phyloP scores from a whole-genome alignment of 30 jellyfish, hydroid and myxozoan species.

The Cassiopea xamachana region DNA sequence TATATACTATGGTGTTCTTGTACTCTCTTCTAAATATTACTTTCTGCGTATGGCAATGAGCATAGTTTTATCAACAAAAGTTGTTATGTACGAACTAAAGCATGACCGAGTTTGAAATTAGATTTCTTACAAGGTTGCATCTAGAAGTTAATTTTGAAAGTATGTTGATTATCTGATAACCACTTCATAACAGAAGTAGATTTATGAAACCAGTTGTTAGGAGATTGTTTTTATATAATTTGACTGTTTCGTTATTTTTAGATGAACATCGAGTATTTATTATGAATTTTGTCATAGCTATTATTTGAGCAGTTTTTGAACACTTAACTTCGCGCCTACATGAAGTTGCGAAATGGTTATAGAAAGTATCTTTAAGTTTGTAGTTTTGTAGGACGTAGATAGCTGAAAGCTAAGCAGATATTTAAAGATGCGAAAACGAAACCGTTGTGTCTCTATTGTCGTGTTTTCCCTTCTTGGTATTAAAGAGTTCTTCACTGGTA shows the following conservation, averaged over 20 bases:
- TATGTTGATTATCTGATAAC: background rate
- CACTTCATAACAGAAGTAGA: background rate
- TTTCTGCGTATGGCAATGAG: background rate
- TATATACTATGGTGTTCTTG: background rate
- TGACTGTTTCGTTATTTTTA: background rate
- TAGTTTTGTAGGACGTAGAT: background rate
- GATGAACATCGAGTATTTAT: background rate
- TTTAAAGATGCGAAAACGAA: too few relatives aligned
- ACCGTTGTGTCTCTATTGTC: too few relatives aligned
- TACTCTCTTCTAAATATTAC: background rate
- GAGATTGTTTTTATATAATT: background rate
- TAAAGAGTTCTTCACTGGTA: too few relatives aligned
- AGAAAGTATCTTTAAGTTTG: background rate
- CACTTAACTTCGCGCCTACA: background rate
- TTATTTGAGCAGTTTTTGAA: background rate
- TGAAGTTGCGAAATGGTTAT: background rate
- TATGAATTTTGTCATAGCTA: background rate
- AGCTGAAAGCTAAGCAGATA: background rate
- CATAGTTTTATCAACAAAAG: background rate
- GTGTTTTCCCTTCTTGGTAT: too few relatives aligned
- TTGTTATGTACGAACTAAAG: background rate
- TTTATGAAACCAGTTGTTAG: background rate
- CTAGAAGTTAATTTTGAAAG: background rate
- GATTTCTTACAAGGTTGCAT: background rate
- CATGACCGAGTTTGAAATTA: background rate